Conservation (phyloP, 1,140 invertebrate species). For the Bombus soroeensis region DNA sequence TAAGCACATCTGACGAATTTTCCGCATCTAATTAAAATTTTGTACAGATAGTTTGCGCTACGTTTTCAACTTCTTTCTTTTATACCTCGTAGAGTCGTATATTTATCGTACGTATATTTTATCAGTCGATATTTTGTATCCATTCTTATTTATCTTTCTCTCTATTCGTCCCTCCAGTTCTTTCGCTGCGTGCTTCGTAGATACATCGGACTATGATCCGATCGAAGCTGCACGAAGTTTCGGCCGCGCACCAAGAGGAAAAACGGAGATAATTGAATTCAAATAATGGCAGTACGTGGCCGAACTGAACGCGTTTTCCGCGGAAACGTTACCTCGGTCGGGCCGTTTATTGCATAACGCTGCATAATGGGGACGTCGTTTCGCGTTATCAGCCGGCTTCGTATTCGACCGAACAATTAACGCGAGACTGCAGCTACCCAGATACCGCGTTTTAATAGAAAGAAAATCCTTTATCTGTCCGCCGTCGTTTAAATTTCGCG, state of each 20-base stretch:
- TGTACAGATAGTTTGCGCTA: too few relatives aligned
- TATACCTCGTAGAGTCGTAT: too few relatives aligned
- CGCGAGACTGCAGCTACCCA: background rate
- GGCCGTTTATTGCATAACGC: background rate
- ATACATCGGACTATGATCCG: background rate
- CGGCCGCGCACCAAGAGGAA: background rate
- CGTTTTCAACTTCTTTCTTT: background rate
- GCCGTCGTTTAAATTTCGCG: background rate
- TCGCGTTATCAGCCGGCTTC: constrained; percentile 4
- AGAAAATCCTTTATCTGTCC: background rate
- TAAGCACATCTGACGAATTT: too few relatives aligned
- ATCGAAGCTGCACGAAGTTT: background rate
- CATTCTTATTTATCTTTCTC: background rate
- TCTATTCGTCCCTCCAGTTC: background rate
- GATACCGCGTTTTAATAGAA: constrained; percentile 10
- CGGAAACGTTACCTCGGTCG: background rate
- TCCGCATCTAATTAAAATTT: too few relatives aligned
- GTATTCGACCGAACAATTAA: constrained; percentile 13
- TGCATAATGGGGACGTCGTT: constrained; percentile 4
- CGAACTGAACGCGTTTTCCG: background rate
- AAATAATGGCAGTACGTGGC: background rate
- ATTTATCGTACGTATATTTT: background rate
- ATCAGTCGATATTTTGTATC: background rate
- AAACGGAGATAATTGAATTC: constrained; percentile 1
- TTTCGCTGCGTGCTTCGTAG: background rate